Evolutionary conservation across 2,797 vertebrate species (phyloP).

Genomic region (Tiaroga cobitis): DNA sequence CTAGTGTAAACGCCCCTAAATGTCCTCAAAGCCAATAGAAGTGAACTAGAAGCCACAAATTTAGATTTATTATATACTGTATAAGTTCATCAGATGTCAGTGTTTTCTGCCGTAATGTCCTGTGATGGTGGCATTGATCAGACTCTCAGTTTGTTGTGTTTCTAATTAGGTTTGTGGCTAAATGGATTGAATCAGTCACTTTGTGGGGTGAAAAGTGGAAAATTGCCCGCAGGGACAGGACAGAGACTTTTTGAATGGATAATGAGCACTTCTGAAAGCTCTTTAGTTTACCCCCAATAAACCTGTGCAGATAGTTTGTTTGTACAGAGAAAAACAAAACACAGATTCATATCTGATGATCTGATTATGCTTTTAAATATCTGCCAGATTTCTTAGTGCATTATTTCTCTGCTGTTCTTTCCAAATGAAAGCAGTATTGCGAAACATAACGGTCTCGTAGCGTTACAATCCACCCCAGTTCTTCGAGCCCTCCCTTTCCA

Average conservation of each 20-base stretch:
- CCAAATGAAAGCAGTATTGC: not conserved
- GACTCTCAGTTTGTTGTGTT: not conserved
- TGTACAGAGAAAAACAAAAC: not conserved
- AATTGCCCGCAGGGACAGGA: not conserved
- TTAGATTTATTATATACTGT: not conserved
- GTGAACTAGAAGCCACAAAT: not conserved
- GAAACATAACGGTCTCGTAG: not conserved
- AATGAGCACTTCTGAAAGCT: slow-evolving; percentile 13
- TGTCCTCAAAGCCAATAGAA: too few relatives aligned
- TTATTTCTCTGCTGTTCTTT: not conserved
- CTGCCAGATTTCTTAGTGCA: not conserved
- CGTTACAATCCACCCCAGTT: not conserved
- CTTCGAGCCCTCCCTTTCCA: not conserved
- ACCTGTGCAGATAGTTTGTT: too few relatives aligned
- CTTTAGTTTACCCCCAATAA: not conserved
- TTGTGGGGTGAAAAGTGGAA: slow-evolving; percentile 50
- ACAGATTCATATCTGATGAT: not conserved
- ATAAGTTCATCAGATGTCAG: not conserved
- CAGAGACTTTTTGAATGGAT: slow-evolving; percentile 8
- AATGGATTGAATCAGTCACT: slow-evolving; percentile 36
- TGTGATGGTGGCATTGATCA: slow-evolving; percentile 9
- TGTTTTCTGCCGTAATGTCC: not conserved
- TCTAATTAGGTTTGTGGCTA: not conserved
- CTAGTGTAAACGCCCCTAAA: not conserved
- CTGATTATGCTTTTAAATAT: too few relatives aligned